Base-by-base conservation (phyloP, 2,888 invertebrate genomes). In the Rhingia campestris region DNA sequence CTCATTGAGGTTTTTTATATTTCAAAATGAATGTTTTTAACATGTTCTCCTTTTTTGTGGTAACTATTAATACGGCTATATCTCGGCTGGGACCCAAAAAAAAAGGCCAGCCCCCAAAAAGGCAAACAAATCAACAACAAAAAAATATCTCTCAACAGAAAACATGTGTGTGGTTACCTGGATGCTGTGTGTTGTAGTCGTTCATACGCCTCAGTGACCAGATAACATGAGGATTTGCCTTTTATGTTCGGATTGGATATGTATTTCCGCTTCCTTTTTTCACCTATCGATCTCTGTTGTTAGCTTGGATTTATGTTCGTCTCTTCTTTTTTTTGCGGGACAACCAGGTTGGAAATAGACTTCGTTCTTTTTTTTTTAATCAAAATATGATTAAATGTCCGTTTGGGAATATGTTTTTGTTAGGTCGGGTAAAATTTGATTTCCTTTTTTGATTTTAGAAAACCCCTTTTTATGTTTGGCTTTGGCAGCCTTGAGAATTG, bases 361-460 rank as follows among this genome's bases (percentile, higher is more conserved):
- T 59, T 39, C 22, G 33, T 64, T 59, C 47, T 58, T 64, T 59
- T 54, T 58, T 51, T 63, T 56, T 66, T 35, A 35, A 63, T 76
- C 39, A 45, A 81, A 81, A 77, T 51, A 77, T 82, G 77, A 77
- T 82, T 82, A 77, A 82, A 77, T 67, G 72, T 69, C 72, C 73
- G 47, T 61, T 51, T 72, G 67, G 66, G 81, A 63, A 82, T 72
- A 67, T 37, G 66, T 30, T 64, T 53, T 74, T 43, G 12, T 43
- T 7, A 7, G 12, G 41, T 12, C 32, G 37, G 35, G 33, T 14
- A 47, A 61, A 49, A 54, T 64, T 72, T 64, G 77, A 64, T 79
- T 64, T 77, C 54, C 58, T 69, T 69, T 67, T 30, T 30, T n/a
- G 45, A 63, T 35, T 56, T 67, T 45, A 59, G n/a, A 22, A 22